phyloP scores from a whole-genome alignment of 2,888 invertebrate genomes.

The Ganaspis brasiliensis region DNA sequence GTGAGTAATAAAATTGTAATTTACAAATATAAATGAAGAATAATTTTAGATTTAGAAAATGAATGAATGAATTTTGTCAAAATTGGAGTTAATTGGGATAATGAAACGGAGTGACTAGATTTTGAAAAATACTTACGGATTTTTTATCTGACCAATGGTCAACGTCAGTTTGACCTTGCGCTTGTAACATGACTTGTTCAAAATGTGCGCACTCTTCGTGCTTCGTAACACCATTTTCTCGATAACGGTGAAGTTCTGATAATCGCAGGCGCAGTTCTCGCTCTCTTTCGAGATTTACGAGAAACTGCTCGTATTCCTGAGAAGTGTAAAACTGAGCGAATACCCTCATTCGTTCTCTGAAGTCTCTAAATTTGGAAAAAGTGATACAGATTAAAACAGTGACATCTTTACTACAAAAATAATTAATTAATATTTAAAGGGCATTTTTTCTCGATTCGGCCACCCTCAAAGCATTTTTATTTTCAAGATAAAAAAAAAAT shows the following conservation, averaged over 20 bases:
- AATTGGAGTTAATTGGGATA: background rate
- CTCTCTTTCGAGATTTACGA: slow-evolving; percentile 91
- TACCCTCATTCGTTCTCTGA: slow-evolving; percentile 91
- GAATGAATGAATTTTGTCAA: background rate
- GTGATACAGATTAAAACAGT: no score
- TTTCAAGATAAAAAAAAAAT: no score
- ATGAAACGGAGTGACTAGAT: background rate
- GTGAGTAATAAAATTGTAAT: background rate
- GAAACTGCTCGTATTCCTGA: slow-evolving; percentile 90
- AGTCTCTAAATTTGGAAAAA: slow-evolving; percentile 83
- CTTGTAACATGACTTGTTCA: slow-evolving; percentile 88
- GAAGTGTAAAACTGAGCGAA: slow-evolving; percentile 95
- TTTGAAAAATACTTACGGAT: slow-evolving; percentile 82
- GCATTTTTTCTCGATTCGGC: no score
- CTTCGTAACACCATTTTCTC: slow-evolving; percentile 92
- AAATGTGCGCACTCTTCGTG: slow-evolving; percentile 94
- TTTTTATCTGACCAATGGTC: slow-evolving; percentile 86
- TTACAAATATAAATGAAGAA: background rate
- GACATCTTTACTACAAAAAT: no score
- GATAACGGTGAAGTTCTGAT: slow-evolving; percentile 91
- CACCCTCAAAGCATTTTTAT: no score
- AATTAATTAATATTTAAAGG: no score
- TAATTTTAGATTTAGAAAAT: background rate
- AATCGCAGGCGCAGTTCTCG: slow-evolving; percentile 91
- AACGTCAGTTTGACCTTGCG: slow-evolving; percentile 82